These are phyloP conservation scores for Propithecus deckenii DNA, from an alignment of 2,797 vertebrate genomes.

Conservation along the genomic window DNA sequence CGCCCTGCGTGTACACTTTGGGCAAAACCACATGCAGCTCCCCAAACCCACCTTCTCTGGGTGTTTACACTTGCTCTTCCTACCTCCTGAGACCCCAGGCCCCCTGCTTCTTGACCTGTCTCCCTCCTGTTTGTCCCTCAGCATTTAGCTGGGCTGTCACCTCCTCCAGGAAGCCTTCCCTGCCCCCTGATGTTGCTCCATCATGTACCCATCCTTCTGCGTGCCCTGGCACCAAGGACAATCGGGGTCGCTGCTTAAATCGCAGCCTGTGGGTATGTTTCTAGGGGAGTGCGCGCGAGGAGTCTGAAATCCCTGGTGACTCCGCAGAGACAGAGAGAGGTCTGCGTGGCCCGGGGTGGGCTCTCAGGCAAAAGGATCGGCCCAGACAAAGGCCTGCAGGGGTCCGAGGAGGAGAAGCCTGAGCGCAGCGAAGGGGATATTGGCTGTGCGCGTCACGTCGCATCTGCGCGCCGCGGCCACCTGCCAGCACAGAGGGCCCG, in stretches of 20 bases:
- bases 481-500: neutral
- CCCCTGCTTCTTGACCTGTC: fast-evolving
- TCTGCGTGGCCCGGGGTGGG: neutral
- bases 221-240: neutral
- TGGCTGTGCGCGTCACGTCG: fast-evolving
- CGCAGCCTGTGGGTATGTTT: neutral
- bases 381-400: fast-evolving
- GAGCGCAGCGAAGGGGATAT: neutral
- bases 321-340: neutral
- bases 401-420: neutral
- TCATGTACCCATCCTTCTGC: neutral
- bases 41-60: neutral
- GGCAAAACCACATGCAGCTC: fast-evolving
- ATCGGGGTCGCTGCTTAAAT: neutral
- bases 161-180: neutral
- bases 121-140: neutral
- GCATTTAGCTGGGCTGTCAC: neutral
- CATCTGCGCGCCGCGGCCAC: fast-evolving
- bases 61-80: neutral
- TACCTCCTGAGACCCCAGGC: neutral
- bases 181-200: neutral
- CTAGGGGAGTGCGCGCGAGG: neutral
- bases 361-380: neutral
- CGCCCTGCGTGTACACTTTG: neutral
- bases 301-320: neutral